Evolutionary conservation across 2,888 invertebrate genomes (phyloP), one percentile per base, ranked within the genome.

Genomic region (Lysandra bellargus): DNA sequence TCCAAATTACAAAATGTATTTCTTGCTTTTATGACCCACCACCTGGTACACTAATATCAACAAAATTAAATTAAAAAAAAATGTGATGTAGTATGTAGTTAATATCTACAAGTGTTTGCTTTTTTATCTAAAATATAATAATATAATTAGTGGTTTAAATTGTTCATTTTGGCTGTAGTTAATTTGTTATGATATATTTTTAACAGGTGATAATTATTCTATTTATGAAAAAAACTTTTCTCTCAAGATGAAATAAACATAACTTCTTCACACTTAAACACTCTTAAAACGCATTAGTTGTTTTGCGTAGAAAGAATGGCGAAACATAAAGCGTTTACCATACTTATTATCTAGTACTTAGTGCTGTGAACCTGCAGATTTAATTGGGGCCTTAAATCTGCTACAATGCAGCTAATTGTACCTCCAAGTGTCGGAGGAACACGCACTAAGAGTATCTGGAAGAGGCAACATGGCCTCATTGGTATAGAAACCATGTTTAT

Each of bases 341-440:
- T 74, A 74, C 72, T 79, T 74, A 79, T 79, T 37, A 40, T 23
- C 73, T 79, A 61, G 75, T 79, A 79, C 76, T 79, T 76, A 76
- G 75, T 75, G 40, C 60, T 81, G 84, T 85, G 85, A 87, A 88
- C 86, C 88, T 88, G 86, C 88, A 89, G 88, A 88, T 86, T 91
- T 92, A 92, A 93, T 93, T 93, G 92, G 89, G 87, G 92, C 90
- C 88, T 92, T 89, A 88, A 89, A 88, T 89, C 87, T 86, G 87
- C 86, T 91, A 92, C 92, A 92, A 92, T 93, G 93, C 91, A 87
- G 90, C 88, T 93, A 94, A 93, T 94, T 93, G 92, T 90, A 90
- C 88, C 87, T 89, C 85, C 85, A 90, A 92, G 91, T 91, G 89
- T 88, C 88, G 81, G 80, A 80, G 74, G 53, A 37, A 80, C 80